Evolutionary conservation across 2,113 vertebrate genomes (phyloP).

Genomic region (Grallaria varia): DNA sequence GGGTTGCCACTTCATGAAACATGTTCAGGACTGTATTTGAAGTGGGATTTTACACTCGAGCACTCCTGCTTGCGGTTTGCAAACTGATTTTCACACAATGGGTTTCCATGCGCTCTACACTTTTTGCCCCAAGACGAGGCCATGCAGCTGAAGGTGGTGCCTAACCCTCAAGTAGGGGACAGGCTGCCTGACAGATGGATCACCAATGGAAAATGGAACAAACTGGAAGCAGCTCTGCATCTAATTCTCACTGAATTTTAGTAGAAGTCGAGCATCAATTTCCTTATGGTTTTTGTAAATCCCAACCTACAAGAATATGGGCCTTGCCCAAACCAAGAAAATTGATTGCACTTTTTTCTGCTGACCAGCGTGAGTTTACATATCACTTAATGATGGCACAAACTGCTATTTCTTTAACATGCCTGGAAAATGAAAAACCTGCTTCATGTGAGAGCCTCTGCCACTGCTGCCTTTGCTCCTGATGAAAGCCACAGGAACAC

Average conservation of each 20-base stretch:
- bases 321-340: not conserved
- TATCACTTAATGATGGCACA: not conserved
- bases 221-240: not conserved
- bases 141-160: not conserved
- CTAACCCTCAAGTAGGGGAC: not conserved
- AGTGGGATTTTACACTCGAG: not conserved
- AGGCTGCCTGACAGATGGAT: not conserved
- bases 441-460: not conserved
- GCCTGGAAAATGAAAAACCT: not conserved
- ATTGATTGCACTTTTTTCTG: not conserved
- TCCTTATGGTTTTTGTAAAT: not conserved
- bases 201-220: not conserved
- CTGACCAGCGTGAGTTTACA: not conserved
- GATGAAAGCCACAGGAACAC: not conserved
- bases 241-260: not conserved
- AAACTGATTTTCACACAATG: not conserved
- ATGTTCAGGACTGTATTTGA: not conserved
- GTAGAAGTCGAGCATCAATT: not conserved
- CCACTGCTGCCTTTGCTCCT: not conserved
- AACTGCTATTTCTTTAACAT: not conserved
- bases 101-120: not conserved
- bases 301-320: not conserved
- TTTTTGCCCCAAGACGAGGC: not conserved
- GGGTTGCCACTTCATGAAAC: not conserved
- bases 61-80: not conserved